Evolutionary conservation across 2,888 invertebrate genomes (phyloP), one percentile per base, ranked within the genome.

Genomic region (Dasypolia templi): DNA sequence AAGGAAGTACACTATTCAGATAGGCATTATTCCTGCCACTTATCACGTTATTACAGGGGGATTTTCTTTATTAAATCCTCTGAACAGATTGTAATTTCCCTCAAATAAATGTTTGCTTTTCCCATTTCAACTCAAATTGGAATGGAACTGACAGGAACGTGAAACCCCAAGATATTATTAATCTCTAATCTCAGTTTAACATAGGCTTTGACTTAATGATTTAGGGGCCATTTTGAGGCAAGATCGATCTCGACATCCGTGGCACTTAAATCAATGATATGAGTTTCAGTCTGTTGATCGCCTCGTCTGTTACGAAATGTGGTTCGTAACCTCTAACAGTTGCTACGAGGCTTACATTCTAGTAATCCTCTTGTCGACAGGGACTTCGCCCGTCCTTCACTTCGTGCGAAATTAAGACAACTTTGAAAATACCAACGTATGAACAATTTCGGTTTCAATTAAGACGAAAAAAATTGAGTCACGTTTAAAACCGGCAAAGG

Each of bases 261-360:
- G 81, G 72, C 74, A 85, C 80, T 88, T 93, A 93, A n/a, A 94
- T 93, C 93, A 90, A 86, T 87, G 89, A 90, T 93, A 92, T 92
- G 91, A 94, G 92, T 92, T 91, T 77, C 88, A 89, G 90, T 88
- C 85, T 88, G 89, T 89, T 89, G 90, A 91, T 90, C 85, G 85
- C 82, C 72, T 81, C 87, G 86, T 81, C 81, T 84, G 83, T 87
- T 85, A 88, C 83, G 79, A 69, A 82, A 84, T 86, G 87, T 86
- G 84, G 88, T 83, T 84, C 81, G 83, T 81, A 82, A 86, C 83
- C 74, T 78, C 84, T 81, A 83, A 85, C 85, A 83, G 85, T 86
- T 81, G 79, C 77, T 78, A 81, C 81, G 85, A 81, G 86, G 89
- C 89, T 91, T 91, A 90, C 84, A 86, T 83, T 81, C 83, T 75